phyloP scores from a whole-genome alignment of 2,888 invertebrate genomes.

The Romanomermis culicivorax region DNA sequence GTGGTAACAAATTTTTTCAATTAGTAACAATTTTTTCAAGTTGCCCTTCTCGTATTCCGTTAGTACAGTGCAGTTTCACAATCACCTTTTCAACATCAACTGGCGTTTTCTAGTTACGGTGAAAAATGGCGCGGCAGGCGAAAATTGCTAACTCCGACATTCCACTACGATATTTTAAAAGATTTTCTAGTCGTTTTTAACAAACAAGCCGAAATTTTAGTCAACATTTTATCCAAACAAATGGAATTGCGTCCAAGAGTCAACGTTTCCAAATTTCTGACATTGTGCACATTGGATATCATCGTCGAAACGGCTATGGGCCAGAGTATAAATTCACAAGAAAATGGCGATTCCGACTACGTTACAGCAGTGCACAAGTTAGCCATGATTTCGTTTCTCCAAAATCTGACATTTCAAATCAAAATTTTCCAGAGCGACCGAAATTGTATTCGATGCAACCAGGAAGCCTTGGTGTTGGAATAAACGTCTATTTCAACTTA shows the following conservation, averaged over 20 bases:
- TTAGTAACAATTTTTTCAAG: too few relatives aligned
- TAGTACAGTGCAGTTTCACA: too few relatives aligned
- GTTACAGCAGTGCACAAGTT: constrained; percentile 46
- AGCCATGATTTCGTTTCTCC: not conserved
- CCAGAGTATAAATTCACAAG: constrained; percentile 48
- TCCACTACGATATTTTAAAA: constrained; percentile 36
- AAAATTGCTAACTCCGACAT: constrained; percentile 36
- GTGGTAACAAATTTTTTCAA: too few relatives aligned
- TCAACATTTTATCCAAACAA: constrained; percentile 15
- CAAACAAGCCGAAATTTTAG: constrained; percentile 31
- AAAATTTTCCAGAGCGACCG: not conserved
- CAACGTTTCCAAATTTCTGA: constrained; percentile 32
- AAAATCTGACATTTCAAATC: not conserved
- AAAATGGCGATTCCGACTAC: constrained; percentile 45
- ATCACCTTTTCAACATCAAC: too few relatives aligned
- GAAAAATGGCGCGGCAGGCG: constrained; percentile 33
- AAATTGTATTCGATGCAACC: not conserved
- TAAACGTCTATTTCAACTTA: not conserved
- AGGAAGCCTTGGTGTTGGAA: not conserved
- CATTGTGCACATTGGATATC: constrained; percentile 36
- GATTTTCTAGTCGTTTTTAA: constrained; percentile 35
- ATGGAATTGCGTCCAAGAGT: constrained; percentile 13
- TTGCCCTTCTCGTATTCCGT: too few relatives aligned
- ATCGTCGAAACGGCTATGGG: constrained; percentile 65
- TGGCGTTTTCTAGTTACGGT: constrained; percentile 27